These are phyloP conservation scores for Planococcus citri DNA, from an alignment of 1,140 invertebrate species.

Conservation along the genomic window DNA sequence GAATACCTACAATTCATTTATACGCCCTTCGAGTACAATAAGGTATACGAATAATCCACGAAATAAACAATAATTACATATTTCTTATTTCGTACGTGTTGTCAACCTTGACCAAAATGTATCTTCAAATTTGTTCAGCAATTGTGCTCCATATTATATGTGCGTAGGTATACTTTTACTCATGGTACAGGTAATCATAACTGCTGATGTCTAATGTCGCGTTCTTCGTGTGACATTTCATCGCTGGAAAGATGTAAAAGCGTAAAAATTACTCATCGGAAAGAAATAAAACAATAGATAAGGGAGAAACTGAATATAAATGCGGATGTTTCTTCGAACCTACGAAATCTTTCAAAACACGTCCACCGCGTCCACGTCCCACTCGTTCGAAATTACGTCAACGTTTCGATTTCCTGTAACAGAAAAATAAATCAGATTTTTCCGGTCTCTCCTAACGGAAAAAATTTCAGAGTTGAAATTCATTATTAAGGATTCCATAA, in stretches of 20 bases:
- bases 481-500: too few species aligned
- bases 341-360: too few species aligned
- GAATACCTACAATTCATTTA: too few species aligned
- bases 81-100: conserved; percentile 1
- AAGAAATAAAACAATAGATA: not conserved
- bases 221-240: not conserved
- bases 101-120: not conserved
- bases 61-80: not conserved
- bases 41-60: not conserved
- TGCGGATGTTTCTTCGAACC: too few species aligned
- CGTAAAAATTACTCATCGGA: not conserved
- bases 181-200: too few species aligned
- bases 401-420: not conserved
- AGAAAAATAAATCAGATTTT: not conserved
- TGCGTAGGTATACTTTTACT: too few species aligned
- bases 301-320: too few species aligned
- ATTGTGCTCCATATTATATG: conserved; percentile 6
- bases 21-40: not conserved
- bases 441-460: too few species aligned
- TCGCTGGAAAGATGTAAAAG: not conserved
- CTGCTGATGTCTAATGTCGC: too few species aligned
- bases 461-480: not conserved
- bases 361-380: too few species aligned
- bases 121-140: not conserved
- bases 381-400: not conserved